Evolutionary conservation across 2,797 vertebrate genomes (phyloP), one percentile per base, ranked within the genome.

Genomic region (Strix occidentalis): DNA sequence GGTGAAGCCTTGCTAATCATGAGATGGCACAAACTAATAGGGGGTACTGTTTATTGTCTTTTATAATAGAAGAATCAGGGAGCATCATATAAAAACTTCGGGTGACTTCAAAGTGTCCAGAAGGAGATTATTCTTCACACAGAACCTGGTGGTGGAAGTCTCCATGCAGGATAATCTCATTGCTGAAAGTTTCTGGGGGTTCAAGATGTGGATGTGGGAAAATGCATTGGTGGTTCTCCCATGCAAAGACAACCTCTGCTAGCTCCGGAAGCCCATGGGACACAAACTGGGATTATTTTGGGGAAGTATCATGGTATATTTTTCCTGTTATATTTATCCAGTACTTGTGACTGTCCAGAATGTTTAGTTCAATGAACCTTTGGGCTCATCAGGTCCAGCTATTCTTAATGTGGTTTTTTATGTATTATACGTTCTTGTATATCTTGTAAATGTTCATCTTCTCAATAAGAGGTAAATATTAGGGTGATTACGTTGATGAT

Each of bases 1-100:
- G 5, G 37, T 75, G n/a, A 75, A 65, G 6, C 17, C 75, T 35
- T 92, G 11, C 9, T 45, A 41, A 76, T 57, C 2, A 1, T 6
- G 15, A 31, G 53, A 10, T 29, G 14, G 43, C 37, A 66, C 66
- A 90, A 53, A 6, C 11, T 63, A 15, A 16, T 6, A 15, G 28
- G 11, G 18, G 13, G 24, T 82, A n/a, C 13, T 68, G 8, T 72
- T 82, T 41, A 13, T 84, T 91, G 39, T 56, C 24, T 63, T 28
- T 54, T 7, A 11, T 41, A 70, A 39, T 0, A 65, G 64, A 69
- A 41, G 13, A 82, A 43, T 50, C 7, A 14, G 57, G 39, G 83
- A 74, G 1, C 13, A 43, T 41, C 0, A 0, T 37, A 10, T 43
- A 78, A 66, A 75, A 86, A 18, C 7, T 51, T 53, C 1, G 5